Percentiles rank a stretch among this genome's conserved stretches.
Evolutionary conservation across 1,140 invertebrate species (phyloP).

Genomic region (Andricus grossulariae): DNA sequence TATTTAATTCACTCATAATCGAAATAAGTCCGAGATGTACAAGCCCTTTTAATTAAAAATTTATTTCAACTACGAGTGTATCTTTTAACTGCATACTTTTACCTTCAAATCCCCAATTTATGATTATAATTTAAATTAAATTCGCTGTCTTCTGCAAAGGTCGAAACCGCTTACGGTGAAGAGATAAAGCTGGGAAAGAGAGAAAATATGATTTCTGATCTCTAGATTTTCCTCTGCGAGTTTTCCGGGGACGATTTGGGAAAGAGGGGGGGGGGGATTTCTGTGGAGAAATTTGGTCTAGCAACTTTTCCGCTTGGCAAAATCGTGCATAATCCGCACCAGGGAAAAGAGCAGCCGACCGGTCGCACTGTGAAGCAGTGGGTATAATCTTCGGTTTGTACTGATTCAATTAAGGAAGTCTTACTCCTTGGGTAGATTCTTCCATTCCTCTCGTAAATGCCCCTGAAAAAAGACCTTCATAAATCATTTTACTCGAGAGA

Average conservation of each 20-base stretch:
- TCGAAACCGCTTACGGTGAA: conserved; percentile 7
- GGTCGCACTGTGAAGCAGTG: not conserved
- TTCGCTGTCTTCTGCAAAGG: conserved; percentile 48
- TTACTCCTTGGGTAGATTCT: conserved; percentile 6
- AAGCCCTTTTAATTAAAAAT: no score
- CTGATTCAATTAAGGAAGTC: conserved; percentile 18
- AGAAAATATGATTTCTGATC: conserved; percentile 40
- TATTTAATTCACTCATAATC: no score
- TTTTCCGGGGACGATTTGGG: conserved; percentile 39
- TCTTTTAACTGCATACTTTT: no score
- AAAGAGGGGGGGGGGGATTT: conserved; percentile 36
- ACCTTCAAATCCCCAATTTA: conserved; percentile 36
- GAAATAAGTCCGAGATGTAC: no score
- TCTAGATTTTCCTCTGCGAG: conserved; percentile 40
- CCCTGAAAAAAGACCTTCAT: not conserved
- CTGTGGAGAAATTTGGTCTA: conserved; percentile 36
- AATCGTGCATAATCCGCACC: conserved; percentile 47
- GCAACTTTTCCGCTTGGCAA: conserved; percentile 45
- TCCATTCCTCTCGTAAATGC: not conserved
- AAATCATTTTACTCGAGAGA: not conserved
- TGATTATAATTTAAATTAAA: conserved; percentile 64
- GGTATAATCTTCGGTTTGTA: conserved; percentile 21
- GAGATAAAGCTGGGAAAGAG: conserved; percentile 42
- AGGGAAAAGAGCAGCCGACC: conserved; percentile 19
- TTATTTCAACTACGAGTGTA: no score